phyloP scores from a whole-genome alignment of 30 jellyfish, hydroid and myxozoan species.

The Turritopsis rubra region DNA sequence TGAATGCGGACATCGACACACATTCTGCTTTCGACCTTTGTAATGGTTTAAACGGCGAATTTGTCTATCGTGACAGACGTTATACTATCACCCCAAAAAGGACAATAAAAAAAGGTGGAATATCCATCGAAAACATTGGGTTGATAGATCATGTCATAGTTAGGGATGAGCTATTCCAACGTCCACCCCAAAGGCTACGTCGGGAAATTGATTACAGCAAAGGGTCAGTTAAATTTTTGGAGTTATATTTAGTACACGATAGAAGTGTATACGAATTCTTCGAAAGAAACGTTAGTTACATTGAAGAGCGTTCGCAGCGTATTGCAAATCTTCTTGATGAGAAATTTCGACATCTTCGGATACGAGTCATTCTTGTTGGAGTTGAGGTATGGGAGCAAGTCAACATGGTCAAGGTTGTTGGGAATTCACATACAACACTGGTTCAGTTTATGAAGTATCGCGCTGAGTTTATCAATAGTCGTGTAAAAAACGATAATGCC shows the following conservation, averaged over 20 bases:
- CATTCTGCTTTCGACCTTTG: background rate
- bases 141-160: background rate
- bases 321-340: conserved; percentile 61
- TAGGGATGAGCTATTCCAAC: background rate
- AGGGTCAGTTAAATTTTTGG: conserved; percentile 42
- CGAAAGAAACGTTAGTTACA: conserved; percentile 29
- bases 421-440: conserved; percentile 13
- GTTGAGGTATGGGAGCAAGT: conserved; percentile 66
- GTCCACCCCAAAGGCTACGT: background rate
- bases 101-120: background rate
- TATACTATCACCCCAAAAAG: background rate
- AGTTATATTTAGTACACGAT: conserved; percentile 69
- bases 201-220: background rate
- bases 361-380: conserved; percentile 54
- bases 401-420: conserved; percentile 28
- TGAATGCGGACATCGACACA: background rate
- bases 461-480: conserved; percentile 17
- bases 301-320: conserved; percentile 47
- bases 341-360: conserved; percentile 40
- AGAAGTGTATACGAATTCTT: conserved; percentile 35
- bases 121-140: background rate
- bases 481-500: conserved; percentile 50
- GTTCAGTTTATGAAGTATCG: conserved; percentile 41
- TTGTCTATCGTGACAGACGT: background rate
- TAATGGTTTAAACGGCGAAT: background rate